These are phyloP conservation scores for Cyclina sinensis DNA, from an alignment of 1,140 invertebrate genomes.

Conservation along the genomic window DNA sequence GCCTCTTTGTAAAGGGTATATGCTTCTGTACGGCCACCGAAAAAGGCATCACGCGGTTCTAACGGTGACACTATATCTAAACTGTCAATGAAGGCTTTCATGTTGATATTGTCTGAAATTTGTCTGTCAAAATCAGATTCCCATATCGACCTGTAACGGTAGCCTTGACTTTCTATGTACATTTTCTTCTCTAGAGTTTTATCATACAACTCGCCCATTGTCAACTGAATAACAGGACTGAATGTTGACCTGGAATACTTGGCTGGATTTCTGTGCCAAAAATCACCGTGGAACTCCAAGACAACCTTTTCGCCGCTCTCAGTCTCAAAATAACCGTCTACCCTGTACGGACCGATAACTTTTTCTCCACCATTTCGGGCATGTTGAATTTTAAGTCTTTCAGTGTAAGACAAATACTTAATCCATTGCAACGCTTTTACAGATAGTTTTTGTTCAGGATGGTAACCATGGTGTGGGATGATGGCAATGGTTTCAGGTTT, in stretches of 20 bases:
- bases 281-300: too few species aligned
- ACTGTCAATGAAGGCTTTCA: not conserved
- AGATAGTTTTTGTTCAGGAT: too few species aligned
- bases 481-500: not conserved
- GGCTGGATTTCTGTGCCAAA: too few species aligned
- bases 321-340: conserved; percentile 30
- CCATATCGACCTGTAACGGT: too few species aligned
- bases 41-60: conserved; percentile 43
- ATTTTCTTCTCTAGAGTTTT: too few species aligned
- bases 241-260: too few species aligned
- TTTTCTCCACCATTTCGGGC: conserved; percentile 39
- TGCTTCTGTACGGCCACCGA: conserved; percentile 6
- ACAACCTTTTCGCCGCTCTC: not conserved
- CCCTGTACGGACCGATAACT: conserved; percentile 18
- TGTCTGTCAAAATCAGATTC: too few species aligned
- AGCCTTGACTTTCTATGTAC: too few species aligned
- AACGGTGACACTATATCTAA: not conserved
- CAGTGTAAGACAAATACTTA: not conserved
- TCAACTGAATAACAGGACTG: too few species aligned
- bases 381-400: conserved; percentile 27
- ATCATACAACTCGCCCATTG: too few species aligned
- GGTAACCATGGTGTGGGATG: conserved; percentile 14
- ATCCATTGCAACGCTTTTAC: not conserved
- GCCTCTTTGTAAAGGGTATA: not conserved
- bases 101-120: too few species aligned